phyloP scores from a whole-genome alignment of 1,140 invertebrate species.

The Calycopis cecrops region DNA sequence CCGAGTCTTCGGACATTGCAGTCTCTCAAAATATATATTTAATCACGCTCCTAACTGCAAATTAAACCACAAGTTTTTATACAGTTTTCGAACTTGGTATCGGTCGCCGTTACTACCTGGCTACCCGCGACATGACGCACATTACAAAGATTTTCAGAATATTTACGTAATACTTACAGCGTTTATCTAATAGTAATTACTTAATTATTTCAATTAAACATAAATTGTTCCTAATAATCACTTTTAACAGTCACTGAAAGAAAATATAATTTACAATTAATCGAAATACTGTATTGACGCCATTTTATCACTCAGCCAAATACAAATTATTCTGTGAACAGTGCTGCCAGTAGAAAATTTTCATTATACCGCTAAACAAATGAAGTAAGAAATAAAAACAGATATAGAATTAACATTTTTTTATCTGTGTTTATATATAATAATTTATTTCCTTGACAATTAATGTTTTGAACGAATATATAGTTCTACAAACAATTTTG shows the following conservation, averaged over 20 bases:
- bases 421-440: too few relatives aligned
- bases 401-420: too few relatives aligned
- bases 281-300: slow-evolving; percentile 43
- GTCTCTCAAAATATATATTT: slow-evolving; percentile 55
- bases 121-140: slow-evolving; percentile 33
- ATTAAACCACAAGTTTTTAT: slow-evolving; percentile 48
- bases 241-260: slow-evolving; percentile 23
- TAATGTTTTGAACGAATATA: too few relatives aligned
- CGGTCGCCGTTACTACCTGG: slow-evolving; percentile 54
- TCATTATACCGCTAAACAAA: too few relatives aligned
- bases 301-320: slow-evolving; percentile 52
- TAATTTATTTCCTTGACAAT: too few relatives aligned
- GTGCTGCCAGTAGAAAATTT: slow-evolving; percentile 20
- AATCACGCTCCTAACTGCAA: slow-evolving; percentile 64
- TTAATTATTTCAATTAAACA: slow-evolving; percentile 23
- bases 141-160: slow-evolving; percentile 23
- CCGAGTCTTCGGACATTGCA: slow-evolving; percentile 70
- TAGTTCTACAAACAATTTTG: too few relatives aligned
- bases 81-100: slow-evolving; percentile 39
- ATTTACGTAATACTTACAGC: slow-evolving; percentile 48
- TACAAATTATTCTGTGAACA: slow-evolving; percentile 4
- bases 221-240: slow-evolving; percentile 27
- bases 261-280: slow-evolving; percentile 30
- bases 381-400: too few relatives aligned
- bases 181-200: slow-evolving; percentile 23